Base-by-base conservation (phyloP, 2,113 vertebrate genomes). In the Perognathus longimembris region DNA sequence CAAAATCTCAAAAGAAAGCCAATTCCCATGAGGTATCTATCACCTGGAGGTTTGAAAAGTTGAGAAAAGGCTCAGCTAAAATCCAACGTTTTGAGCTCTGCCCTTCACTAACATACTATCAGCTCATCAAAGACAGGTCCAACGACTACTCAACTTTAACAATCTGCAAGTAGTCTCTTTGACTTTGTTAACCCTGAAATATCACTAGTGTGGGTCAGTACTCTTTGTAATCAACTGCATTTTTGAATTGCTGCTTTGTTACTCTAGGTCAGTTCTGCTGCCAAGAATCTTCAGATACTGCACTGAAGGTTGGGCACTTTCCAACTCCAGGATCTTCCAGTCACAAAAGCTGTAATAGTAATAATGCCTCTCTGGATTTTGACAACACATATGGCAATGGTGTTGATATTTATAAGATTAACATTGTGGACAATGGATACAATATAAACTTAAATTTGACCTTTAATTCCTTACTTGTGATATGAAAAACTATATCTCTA, bases 161-260 rank as follows among this genome's bases (percentile, higher is more conserved):
- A 89, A 81, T 45, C 67, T 88, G 10, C 24, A 94, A 91, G 76
- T 84, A 38, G 57, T 87, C 54, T 80, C 87, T 91, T 93, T 91
- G 89, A 83, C 80, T 95, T 95, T 89, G 69, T 7, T 80, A 91
- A 95, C 91, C 57, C 91, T 89, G 34, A 89, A 90, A 86, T 90
- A 89, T 94, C 87, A 89, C 24, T 92, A 45, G 20, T 83, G 63
- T 90, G 24, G 61, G 89, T 92, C 75, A 91, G 83, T 67, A 87
- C 45, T 76, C 26, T 85, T 94, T 92, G n/a, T 34, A 93, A 92
- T 89, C 74, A 93, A 81, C 78, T 91, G 61, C 2, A 78, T 74
- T 93, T 96, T 94, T 90, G n/a, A 90, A 87, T 88, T 93, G 67
- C 30, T 81, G 15, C 45, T 94, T 95, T 90, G 45, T 92, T 92